Conservation (phyloP, 2,888 invertebrate species). For the Athrips mouffetella region DNA sequence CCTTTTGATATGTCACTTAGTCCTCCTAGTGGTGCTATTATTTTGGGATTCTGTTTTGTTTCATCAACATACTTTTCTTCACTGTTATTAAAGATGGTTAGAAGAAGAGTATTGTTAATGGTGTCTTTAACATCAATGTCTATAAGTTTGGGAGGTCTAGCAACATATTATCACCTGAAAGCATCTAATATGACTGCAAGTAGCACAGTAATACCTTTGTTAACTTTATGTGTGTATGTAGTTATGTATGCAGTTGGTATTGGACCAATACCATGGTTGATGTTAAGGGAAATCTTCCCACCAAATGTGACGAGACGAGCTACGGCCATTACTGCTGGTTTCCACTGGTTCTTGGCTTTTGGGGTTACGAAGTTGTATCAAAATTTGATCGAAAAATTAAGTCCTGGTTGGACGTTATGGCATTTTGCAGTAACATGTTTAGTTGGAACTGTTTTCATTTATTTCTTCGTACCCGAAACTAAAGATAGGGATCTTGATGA, state of each 20-base stretch:
- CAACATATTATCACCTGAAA: constrained; percentile 66
- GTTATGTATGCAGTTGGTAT: constrained; percentile 81
- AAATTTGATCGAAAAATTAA: constrained; percentile 73
- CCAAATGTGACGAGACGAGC: constrained; percentile 80
- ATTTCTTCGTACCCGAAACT: constrained; percentile 83
- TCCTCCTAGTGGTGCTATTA: constrained; percentile 69
- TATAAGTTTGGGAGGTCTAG: constrained; percentile 68
- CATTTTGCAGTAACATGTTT: constrained; percentile 81
- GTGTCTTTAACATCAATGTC: constrained; percentile 79
- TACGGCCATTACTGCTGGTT: constrained; percentile 81
- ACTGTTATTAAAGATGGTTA: constrained; percentile 77
- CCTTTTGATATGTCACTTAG: constrained; percentile 61
- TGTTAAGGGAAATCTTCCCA: constrained; percentile 83
- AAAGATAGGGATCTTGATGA: constrained; percentile 77
- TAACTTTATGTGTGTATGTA: constrained; percentile 76
- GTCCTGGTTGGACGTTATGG: constrained; percentile 81
- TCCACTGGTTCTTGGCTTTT: constrained; percentile 85
- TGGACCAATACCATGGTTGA: constrained; percentile 86
- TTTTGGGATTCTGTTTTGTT: constrained; percentile 80
- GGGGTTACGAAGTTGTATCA: constrained; percentile 80
- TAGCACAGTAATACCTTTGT: constrained; percentile 76
- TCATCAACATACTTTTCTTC: constrained; percentile 77
- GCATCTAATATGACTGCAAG: constrained; percentile 37
- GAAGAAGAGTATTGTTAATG: constrained; percentile 80
- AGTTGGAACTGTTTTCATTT: constrained; percentile 80